phyloP scores from a whole-genome alignment of 1,140 invertebrate species.

The Aphelinus certus region DNA sequence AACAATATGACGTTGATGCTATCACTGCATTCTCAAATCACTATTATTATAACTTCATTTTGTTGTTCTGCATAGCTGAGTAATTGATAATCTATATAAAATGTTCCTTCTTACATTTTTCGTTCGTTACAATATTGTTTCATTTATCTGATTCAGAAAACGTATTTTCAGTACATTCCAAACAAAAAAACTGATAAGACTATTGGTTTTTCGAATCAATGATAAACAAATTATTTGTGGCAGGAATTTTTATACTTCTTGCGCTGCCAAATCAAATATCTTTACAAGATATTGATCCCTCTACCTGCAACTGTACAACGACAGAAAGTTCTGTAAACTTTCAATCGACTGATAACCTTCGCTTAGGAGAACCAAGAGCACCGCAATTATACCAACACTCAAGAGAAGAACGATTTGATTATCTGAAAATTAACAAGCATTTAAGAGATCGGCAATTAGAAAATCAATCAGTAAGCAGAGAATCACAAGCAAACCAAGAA shows the following conservation, averaged over 20 bases:
- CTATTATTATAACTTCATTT: no score
- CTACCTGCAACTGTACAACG: constrained; percentile 50
- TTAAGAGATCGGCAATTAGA: neutral
- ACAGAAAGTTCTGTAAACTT: constrained; percentile 50
- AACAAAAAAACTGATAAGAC: no score
- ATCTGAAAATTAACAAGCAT: no score
- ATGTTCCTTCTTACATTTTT: no score
- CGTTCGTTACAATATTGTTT: no score
- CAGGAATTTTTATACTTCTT: constrained; percentile 15
- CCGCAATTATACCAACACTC: neutral
- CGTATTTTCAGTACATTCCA: no score
- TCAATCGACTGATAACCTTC: constrained; percentile 37
- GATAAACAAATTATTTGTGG: neutral
- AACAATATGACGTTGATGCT: no score
- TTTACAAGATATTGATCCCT: neutral
- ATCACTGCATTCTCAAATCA: no score
- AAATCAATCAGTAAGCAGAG: neutral
- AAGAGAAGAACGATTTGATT: neutral
- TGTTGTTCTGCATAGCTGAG: no score
- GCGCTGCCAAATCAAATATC: neutral
- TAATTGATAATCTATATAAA: no score
- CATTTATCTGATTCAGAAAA: no score
- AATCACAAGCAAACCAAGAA: neutral
- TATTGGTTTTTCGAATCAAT: no score
- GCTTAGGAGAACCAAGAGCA: neutral